phyloP scores from a whole-genome alignment of 2,113 vertebrate species.

The Antechinus stuartii region DNA sequence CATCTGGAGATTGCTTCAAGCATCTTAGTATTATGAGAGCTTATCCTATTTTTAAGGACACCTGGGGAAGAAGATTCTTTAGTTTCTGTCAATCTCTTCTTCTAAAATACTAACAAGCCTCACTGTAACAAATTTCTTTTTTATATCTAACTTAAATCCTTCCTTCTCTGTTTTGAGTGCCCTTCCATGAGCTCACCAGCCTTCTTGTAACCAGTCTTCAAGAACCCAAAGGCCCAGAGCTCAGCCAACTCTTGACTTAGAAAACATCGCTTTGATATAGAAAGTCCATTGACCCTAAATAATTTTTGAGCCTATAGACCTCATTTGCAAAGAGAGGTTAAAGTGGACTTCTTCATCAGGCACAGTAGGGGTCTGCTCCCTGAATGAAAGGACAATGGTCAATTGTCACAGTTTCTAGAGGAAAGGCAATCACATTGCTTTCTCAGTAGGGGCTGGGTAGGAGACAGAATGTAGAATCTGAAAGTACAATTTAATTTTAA shows the following conservation, averaged over 20 bases:
- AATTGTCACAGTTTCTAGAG: background rate
- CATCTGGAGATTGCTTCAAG: background rate
- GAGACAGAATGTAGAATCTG: background rate
- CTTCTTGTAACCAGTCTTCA: background rate
- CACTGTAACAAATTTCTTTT: conserved; percentile 14
- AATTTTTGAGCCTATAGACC: background rate
- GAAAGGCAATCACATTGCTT: background rate
- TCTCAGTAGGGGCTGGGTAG: background rate
- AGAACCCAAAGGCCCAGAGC: background rate
- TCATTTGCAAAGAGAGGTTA: background rate
- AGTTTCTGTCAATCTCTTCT: background rate
- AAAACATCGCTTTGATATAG: background rate
- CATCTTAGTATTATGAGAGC: background rate
- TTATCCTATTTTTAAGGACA: background rate
- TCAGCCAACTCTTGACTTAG: background rate
- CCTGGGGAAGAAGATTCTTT: conserved; percentile 7
- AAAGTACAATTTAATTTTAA: background rate
- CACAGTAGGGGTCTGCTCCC: too few species aligned
- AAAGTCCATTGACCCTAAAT: background rate
- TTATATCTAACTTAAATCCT: background rate
- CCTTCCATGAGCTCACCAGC: background rate
- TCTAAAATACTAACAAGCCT: background rate
- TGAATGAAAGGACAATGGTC: background rate
- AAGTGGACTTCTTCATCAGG: background rate
- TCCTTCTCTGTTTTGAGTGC: background rate